Evolutionary conservation across 2,113 vertebrate species (phyloP).

Genomic region (Lethenteron reissneri): DNA sequence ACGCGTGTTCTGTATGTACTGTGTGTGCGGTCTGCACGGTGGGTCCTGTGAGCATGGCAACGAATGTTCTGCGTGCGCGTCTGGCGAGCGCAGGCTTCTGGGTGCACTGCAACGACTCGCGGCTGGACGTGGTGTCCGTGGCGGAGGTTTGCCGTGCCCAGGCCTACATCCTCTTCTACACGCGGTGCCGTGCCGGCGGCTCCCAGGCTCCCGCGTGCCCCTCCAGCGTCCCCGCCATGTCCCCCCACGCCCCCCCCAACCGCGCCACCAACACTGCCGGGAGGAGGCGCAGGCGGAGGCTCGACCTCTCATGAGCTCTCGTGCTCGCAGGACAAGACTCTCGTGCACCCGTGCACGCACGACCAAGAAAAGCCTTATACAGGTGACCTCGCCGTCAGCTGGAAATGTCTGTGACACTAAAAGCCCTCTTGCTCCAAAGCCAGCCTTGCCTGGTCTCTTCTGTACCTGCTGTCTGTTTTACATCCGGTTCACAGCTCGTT

Average conservation of each 20-base stretch:
- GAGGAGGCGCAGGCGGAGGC: background rate
- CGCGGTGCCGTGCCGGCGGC: conserved; percentile 42
- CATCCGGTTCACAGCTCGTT: too few relatives aligned
- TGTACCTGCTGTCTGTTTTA: too few relatives aligned
- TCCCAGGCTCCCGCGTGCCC: conserved; percentile 10
- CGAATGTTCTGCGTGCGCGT: too few relatives aligned
- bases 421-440: too few relatives aligned
- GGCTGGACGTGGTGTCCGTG: conserved; percentile 94
- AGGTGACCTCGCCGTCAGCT: too few relatives aligned
- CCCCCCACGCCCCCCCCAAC: conserved; percentile 5
- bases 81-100: conserved; percentile 50
- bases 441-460: too few relatives aligned
- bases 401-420: too few relatives aligned
- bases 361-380: too few relatives aligned
- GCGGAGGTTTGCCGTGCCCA: conserved; percentile 99
- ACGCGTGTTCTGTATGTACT: too few relatives aligned
- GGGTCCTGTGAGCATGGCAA: too few relatives aligned
- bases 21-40: too few relatives aligned
- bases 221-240: conserved; percentile 20
- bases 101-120: conserved; percentile 99
- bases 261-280: conserved; percentile 3
- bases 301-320: conserved; percentile 5
- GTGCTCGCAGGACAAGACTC: background rate
- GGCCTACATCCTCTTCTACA: conserved; percentile 98
- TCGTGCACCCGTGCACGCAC: background rate